These are phyloP conservation scores for Synanthedon tipuliformis DNA, from an alignment of 2,888 invertebrate genomes.

Conservation along the genomic window DNA sequence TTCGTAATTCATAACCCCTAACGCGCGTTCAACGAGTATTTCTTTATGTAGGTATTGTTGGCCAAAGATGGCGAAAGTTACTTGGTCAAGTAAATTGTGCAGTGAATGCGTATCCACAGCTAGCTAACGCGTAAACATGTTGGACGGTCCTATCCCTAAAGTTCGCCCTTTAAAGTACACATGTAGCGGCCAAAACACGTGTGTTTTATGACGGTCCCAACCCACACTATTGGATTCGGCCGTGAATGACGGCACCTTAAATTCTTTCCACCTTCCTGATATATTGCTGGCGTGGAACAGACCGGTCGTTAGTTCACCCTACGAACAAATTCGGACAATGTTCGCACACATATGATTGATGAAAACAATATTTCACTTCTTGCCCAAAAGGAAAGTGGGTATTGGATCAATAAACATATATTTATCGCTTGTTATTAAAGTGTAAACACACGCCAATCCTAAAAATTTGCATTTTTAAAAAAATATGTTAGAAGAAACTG, in stretches of 20 bases:
- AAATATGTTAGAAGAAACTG: too few relatives aligned
- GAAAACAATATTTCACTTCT: slow-evolving; percentile 6
- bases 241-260: slow-evolving; percentile 40
- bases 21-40: too few relatives aligned
- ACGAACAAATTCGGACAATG: background rate
- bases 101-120: slow-evolving; percentile 21
- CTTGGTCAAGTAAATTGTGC: too few relatives aligned
- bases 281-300: background rate
- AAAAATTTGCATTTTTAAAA: too few relatives aligned
- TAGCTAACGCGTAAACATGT: slow-evolving; percentile 19
- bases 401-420: too few relatives aligned
- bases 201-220: slow-evolving; percentile 53
- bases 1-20: too few relatives aligned
- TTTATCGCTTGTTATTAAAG: too few relatives aligned
- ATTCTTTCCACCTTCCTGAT: slow-evolving; percentile 20
- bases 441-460: too few relatives aligned
- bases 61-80: too few relatives aligned
- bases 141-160: slow-evolving; percentile 60
- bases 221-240: slow-evolving; percentile 45
- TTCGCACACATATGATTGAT: slow-evolving; percentile 5
- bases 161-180: slow-evolving; percentile 58
- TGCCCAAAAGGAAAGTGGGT: background rate
- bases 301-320: slow-evolving; percentile 3
- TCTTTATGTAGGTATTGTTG: too few relatives aligned
- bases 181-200: slow-evolving; percentile 58